phyloP scores from a whole-genome alignment of 2,113 vertebrate species.

The Eubucco bourcierii region DNA sequence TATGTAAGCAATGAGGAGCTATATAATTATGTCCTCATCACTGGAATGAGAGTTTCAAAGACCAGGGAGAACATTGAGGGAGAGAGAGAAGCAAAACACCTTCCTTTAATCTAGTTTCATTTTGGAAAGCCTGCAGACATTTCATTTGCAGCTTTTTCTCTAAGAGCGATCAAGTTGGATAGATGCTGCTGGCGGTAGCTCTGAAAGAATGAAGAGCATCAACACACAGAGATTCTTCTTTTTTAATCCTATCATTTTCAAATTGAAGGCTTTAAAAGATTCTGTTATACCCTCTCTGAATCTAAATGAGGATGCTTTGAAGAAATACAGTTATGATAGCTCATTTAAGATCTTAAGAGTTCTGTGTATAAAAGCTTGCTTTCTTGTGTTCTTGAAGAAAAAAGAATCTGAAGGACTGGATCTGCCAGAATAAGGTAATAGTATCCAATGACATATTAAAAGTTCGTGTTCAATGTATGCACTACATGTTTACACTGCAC shows the following conservation, averaged over 20 bases:
- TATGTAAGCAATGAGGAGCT: background rate
- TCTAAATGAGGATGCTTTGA: conserved; percentile 43
- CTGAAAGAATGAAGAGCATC: conserved; percentile 8
- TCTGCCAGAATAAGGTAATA: background rate
- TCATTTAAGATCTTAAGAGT: conserved; percentile 10
- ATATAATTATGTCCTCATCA: conserved; percentile 12
- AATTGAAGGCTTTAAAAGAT: conserved; percentile 46
- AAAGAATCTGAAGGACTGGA: background rate
- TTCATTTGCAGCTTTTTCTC: conserved; percentile 45
- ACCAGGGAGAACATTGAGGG: background rate
- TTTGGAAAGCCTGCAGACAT: conserved; percentile 34
- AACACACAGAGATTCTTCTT: background rate
- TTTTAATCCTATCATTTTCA: conserved; percentile 62
- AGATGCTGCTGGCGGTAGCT: background rate
- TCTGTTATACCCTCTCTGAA: conserved; percentile 50
- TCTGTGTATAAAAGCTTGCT: background rate
- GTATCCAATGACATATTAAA: background rate
- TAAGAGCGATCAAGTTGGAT: conserved; percentile 33
- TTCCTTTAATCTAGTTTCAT: conserved; percentile 21
- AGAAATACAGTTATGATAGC: conserved; percentile 4
- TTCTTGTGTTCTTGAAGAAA: background rate
- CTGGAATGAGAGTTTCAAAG: conserved; percentile 37
- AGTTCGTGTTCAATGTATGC: background rate
- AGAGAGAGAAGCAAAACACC: background rate
- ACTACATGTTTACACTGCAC: background rate